Evolutionary conservation across 2,888 invertebrate genomes (phyloP).

Genomic region (Amphipyra tragopoginis): DNA sequence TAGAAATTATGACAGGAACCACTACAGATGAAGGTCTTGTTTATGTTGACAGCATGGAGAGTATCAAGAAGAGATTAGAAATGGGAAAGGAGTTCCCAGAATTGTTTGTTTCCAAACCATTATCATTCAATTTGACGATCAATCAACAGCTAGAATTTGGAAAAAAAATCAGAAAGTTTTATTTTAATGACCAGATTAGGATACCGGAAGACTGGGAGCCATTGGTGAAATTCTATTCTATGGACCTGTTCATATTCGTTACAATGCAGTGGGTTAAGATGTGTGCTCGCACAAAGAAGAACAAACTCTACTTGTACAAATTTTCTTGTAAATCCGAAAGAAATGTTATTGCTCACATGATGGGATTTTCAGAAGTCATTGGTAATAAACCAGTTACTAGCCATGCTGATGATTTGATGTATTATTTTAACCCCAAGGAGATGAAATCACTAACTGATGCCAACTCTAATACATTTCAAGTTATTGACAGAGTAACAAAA

Average conservation of each 20-base stretch:
- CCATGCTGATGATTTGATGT: conserved; percentile 67
- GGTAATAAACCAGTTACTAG: conserved; percentile 46
- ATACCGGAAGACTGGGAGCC: conserved; percentile 55
- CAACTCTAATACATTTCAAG: conserved; percentile 49
- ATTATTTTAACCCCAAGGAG: conserved; percentile 59
- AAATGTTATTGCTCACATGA: conserved; percentile 56
- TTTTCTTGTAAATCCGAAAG: conserved; percentile 66
- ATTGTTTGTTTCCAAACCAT: conserved; percentile 51
- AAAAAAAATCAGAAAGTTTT: conserved; percentile 56
- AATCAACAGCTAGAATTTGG: conserved; percentile 58
- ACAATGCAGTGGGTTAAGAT: conserved; percentile 61
- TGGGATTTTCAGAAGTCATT: conserved; percentile 43
- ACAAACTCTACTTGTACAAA: conserved; percentile 64
- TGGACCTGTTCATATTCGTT: conserved; percentile 54
- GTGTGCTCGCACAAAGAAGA: conserved; percentile 49
- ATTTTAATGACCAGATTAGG: conserved; percentile 52
- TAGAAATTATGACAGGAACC: conserved; percentile 92
- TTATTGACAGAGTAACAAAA: conserved; percentile 64
- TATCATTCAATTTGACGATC: conserved; percentile 46
- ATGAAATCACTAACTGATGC: conserved; percentile 41
- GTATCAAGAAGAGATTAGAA: conserved; percentile 14
- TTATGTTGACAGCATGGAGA: conserved; percentile 24
- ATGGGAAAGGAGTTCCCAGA: conserved; percentile 40
- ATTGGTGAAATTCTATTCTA: conserved; percentile 45
- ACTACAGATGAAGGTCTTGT: conserved; percentile 91